These are phyloP conservation scores for Orchestia grillus DNA, from an alignment of 1,140 invertebrate species.

Conservation along the genomic window DNA sequence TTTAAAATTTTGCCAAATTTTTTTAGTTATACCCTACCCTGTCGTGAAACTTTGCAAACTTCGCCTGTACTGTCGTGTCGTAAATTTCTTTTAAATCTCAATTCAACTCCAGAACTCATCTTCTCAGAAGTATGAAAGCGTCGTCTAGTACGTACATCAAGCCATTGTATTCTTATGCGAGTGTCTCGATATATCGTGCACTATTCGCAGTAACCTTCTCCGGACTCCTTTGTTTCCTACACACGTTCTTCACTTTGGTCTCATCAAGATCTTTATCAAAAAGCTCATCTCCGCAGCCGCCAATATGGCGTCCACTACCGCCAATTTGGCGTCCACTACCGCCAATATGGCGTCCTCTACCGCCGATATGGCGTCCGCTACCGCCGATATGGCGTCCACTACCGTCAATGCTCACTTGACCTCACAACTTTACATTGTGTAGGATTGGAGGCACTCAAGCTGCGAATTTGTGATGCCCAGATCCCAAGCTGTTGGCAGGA, in stretches of 20 bases:
- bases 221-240: neutral
- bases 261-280: neutral
- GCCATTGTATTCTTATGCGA: neutral
- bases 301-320: neutral
- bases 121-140: neutral
- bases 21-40: no score
- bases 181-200: neutral
- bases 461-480: neutral
- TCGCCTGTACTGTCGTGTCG: neutral
- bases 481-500: neutral
- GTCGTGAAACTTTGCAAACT: neutral
- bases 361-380: neutral
- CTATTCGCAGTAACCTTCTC: neutral
- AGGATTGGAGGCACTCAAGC: neutral
- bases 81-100: no score
- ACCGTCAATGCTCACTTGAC: neutral
- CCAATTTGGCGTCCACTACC: neutral
- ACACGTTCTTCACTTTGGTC: neutral
- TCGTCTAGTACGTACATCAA: neutral
- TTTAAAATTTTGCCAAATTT: no score
- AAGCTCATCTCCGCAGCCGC: neutral
- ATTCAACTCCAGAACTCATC: neutral
- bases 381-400: neutral
- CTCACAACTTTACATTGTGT: neutral
- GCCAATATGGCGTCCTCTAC: neutral